Evolutionary conservation across 2,888 invertebrate genomes (phyloP), one percentile per base, ranked within the genome.

Genomic region (Geotrupes spiniger): DNA sequence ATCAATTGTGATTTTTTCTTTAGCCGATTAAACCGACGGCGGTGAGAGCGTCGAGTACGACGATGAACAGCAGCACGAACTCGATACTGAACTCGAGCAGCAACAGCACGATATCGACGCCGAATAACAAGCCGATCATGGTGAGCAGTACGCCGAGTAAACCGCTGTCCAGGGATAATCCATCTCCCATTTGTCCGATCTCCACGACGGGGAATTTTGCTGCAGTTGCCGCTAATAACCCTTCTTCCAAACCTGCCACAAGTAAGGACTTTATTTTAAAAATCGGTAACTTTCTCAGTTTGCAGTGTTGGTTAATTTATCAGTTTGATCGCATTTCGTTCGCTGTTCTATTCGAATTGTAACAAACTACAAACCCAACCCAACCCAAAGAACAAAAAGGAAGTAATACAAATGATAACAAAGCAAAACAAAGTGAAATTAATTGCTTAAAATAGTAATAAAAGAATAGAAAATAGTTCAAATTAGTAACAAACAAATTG

Each of bases 11-110:
- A 46, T 40, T 63, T 65, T 55, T 49, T 58, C 75, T 81, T 63
- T 77, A 90, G 87, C 89, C 88, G 72, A 85, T 92, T 61, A 92
- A 92, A 77, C 92, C 92, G 55, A 86, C 86, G 69, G 88, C 92
- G 60, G 84, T 92, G 63, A 82, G 84, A 74, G 85, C 85, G 75
- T 81, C 75, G 68, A 74, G 66, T 54, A 61, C 65, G 38, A 62
- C 61, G 46, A 61, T 63, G 65, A 78, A 76, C 69, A 77, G 70
- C 68, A 77, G 74, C 69, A 73, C 70, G 65, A 76, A 70, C 63
- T 74, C 76, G 53, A 72, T 77, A 61, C 64, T 77, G 60, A 77
- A 73, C 55, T 69, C 69, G 42, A 72, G 69, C 52, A 58, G 59
- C 26, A 72, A 75, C 68, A 74, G 72, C 57, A 67, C 68, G 54